Percentiles rank a stretch among this genome's conserved stretches.
Conservation (phyloP, 2,113 vertebrate species). For the Typhlomys cinereus region DNA sequence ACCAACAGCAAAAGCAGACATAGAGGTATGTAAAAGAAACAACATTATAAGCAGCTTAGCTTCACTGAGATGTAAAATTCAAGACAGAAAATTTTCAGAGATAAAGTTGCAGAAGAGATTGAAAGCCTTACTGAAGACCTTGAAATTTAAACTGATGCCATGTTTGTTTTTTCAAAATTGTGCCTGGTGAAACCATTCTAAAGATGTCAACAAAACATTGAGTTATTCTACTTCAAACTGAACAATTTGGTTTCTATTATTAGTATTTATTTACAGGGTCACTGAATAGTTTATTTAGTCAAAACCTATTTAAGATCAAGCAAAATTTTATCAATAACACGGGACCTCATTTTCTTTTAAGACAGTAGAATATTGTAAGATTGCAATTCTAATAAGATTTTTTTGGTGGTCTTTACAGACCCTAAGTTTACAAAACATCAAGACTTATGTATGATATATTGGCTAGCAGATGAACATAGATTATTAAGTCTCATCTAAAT, state of each 20-base stretch:
- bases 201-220: background rate
- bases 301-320: constrained; percentile 8
- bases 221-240: background rate
- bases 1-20: background rate
- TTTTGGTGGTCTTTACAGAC: background rate
- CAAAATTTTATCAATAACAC: constrained; percentile 5
- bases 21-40: background rate
- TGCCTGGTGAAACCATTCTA: background rate
- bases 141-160: background rate
- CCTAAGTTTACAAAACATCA: constrained; percentile 14
- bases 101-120: background rate
- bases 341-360: background rate
- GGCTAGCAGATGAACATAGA: background rate
- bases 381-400: background rate
- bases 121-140: background rate
- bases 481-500: background rate
- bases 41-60: background rate
- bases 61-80: background rate
- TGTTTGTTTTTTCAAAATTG: background rate
- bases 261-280: background rate
- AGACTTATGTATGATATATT: background rate
- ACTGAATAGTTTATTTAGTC: background rate
- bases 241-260: background rate
- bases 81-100: constrained; percentile 8
- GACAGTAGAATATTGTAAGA: background rate